These are phyloP conservation scores for Synanthedon tipuliformis DNA, from an alignment of 2,888 invertebrate species.

Conservation along the genomic window DNA sequence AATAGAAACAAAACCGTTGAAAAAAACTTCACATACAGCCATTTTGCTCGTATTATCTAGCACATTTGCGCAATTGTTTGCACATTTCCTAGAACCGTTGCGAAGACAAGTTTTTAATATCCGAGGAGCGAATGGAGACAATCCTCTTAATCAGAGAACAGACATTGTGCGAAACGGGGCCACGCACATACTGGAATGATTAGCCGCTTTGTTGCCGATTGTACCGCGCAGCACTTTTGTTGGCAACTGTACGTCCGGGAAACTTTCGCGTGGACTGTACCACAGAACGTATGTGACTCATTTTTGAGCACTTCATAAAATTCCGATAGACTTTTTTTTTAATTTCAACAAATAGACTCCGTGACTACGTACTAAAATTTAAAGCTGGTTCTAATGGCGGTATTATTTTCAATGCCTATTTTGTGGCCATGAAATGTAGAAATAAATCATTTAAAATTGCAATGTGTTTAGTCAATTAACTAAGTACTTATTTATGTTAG, in stretches of 20 bases:
- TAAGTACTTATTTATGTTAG: too few species aligned
- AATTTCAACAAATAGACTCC: too few species aligned
- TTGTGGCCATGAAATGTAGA: too few species aligned
- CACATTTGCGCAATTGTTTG: conserved; percentile 18
- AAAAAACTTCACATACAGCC: conserved; percentile 33
- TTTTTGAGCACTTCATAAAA: conserved; percentile 9
- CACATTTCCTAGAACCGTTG: conserved; percentile 19
- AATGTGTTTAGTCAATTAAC: too few species aligned
- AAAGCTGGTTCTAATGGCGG: too few species aligned
- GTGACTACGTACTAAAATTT: too few species aligned
- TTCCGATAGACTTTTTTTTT: background rate
- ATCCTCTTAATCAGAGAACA: conserved; percentile 66
- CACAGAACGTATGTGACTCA: conserved; percentile 22
- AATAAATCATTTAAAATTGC: too few species aligned
- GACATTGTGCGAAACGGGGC: conserved; percentile 66
- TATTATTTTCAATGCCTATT: too few species aligned
- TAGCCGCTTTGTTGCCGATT: conserved; percentile 39
- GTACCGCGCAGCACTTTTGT: conserved; percentile 49
- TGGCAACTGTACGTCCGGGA: conserved; percentile 28
- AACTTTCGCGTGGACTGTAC: conserved; percentile 24
- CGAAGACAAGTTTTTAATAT: conserved; percentile 65
- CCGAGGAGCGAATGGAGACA: conserved; percentile 61
- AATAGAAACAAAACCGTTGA: conserved; percentile 38
- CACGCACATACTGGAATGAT: conserved; percentile 61
- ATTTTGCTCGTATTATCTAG: conserved; percentile 35